Evolutionary conservation across 1,140 invertebrate species (phyloP), one percentile per base, ranked within the genome.

Genomic region (Ceratitis capitata): DNA sequence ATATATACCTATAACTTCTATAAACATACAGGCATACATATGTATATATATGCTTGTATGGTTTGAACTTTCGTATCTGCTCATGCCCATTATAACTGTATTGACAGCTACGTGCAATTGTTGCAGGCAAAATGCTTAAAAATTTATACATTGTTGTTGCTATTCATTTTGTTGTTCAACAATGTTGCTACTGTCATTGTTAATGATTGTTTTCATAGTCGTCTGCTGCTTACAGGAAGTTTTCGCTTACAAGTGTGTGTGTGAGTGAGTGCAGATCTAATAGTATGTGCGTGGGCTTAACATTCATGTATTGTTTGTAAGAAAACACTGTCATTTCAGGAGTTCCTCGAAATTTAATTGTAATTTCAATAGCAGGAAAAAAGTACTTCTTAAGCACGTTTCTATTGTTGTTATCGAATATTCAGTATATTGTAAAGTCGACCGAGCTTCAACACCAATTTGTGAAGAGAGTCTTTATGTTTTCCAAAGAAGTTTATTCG

Each of bases 51-150:
- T 14, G 49, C 16, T 10, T 39, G 39, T 42, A 45, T 23, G 64
- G 9, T 26, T 78, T 78, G 42, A 23, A 42, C 26, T 19, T 19
- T 69, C 45, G 42, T 78, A 14, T 45, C n/a, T 45, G n/a, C 10
- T 10, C 69, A 78, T 78, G 69, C 39, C n/a, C 69, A 78, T 78
- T 78, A 78, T 78, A 78, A 78, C 69, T 78, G 69, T 78, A 78
- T 19, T 45, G 69, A 26, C 35, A 9, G 19, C n/a, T 32, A 78
- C 69, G 69, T 78, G 69, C 69, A 78, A 78, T 39, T 45, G 69
- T 78, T 78, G 69, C 69, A 45, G 10, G 39, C n/a, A 47, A 42
- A 45, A 35, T 45, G 39, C 69, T 78, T 47, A 78, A 78, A n/a
- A 78, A 78, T 19, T 78, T n/a, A 23, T 78, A 23, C 42, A 9